Conservation (phyloP, 2,113 vertebrate genomes). For the Gymnogyps californianus region DNA sequence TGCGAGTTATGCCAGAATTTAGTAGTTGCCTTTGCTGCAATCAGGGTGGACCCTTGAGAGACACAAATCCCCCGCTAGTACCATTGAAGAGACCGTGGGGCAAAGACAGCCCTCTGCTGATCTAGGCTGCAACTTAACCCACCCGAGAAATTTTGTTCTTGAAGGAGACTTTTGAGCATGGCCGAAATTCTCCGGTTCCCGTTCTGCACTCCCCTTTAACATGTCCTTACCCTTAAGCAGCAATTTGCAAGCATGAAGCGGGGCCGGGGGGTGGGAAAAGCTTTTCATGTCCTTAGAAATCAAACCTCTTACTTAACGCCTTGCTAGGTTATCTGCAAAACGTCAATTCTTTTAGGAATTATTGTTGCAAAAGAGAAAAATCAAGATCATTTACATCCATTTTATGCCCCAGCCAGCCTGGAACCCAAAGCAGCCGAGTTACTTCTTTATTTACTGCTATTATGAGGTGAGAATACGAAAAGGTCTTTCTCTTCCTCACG, state of each 20-base stretch:
- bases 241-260: accelerated
- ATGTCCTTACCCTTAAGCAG: background rate
- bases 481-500: background rate
- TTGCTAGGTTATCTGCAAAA: background rate
- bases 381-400: background rate
- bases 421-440: background rate
- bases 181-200: accelerated
- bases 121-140: background rate
- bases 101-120: background rate
- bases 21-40: background rate
- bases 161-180: background rate
- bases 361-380: background rate
- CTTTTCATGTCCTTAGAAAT: background rate
- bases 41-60: accelerated
- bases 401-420: background rate
- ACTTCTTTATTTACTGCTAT: background rate
- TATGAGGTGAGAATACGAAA: accelerated
- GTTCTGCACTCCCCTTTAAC: background rate
- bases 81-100: accelerated
- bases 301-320: background rate
- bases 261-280: accelerated
- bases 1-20: accelerated
- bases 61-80: accelerated
- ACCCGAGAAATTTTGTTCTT: accelerated
- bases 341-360: background rate